These are phyloP conservation scores for Trichopria drosophilae DNA, from an alignment of 2,888 invertebrate species.

Conservation along the genomic window DNA sequence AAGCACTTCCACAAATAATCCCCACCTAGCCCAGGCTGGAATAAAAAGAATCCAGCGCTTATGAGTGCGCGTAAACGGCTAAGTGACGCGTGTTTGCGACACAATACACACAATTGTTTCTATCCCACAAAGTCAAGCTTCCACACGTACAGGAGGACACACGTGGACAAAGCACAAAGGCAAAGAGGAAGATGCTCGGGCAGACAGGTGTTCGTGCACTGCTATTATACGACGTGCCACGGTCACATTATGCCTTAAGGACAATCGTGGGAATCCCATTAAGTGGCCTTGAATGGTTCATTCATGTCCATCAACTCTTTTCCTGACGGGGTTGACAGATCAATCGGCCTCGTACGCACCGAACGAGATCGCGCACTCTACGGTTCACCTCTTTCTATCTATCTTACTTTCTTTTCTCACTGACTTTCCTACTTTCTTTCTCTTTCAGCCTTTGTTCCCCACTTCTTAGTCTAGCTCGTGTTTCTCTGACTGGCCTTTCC, in stretches of 20 bases:
- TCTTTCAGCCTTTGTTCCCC: neutral
- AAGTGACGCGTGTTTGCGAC: no score
- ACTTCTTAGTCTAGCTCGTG: neutral
- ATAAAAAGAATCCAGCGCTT: no score
- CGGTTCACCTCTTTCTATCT: neutral
- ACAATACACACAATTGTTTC: no score
- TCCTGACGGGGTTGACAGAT: slow-evolving; percentile 55
- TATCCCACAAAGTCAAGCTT: no score
- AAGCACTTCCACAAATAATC: no score
- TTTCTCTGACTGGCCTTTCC: slow-evolving; percentile 10
- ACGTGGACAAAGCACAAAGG: no score
- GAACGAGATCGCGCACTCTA: slow-evolving; percentile 1
- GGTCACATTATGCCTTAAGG: slow-evolving; percentile 54
- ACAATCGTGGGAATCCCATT: slow-evolving; percentile 59
- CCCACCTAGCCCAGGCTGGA: no score
- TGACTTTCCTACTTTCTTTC: neutral
- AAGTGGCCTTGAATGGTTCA: slow-evolving; percentile 57
- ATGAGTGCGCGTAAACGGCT: no score
- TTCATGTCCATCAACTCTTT: slow-evolving; percentile 58
- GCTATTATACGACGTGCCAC: slow-evolving; percentile 44
- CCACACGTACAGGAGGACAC: slow-evolving; percentile 16
- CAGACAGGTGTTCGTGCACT: slow-evolving; percentile 41
- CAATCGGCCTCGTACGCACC: slow-evolving; percentile 45
- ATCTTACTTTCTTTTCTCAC: slow-evolving; percentile 1
- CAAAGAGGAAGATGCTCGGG: no score